Conservation (phyloP, 1,140 invertebrate species). For the Antheraea pernyi region DNA sequence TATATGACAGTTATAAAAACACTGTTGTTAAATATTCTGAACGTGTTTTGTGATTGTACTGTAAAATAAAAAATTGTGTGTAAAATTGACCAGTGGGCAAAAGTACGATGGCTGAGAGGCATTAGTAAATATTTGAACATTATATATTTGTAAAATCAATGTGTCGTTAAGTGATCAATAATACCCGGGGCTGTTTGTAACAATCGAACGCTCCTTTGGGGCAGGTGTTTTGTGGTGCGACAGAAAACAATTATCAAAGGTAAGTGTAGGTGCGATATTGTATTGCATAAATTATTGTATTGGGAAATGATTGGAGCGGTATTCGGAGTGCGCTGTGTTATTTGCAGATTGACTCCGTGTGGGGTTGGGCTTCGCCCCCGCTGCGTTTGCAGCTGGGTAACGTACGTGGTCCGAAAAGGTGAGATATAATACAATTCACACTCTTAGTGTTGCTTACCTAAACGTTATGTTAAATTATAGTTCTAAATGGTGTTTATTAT, state of each 20-base stretch:
- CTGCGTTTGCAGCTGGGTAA: slow-evolving; percentile 89
- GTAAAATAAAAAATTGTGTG: neutral
- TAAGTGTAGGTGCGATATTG: slow-evolving; percentile 47
- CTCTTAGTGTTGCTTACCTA: neutral
- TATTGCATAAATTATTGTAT: slow-evolving; percentile 65
- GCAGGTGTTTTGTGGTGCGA: slow-evolving; percentile 47
- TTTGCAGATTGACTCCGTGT: slow-evolving; percentile 91
- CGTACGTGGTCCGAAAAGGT: slow-evolving; percentile 81
- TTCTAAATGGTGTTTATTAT: neutral
- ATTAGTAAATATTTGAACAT: slow-evolving; percentile 64
- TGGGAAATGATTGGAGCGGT: slow-evolving; percentile 32
- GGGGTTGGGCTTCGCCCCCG: slow-evolving; percentile 94
- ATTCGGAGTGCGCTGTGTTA: slow-evolving; percentile 38
- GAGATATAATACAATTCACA: slow-evolving; percentile 22
- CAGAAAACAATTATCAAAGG: slow-evolving; percentile 66
- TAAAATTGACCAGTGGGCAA: slow-evolving; percentile 46
- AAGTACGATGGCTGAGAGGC: slow-evolving; percentile 21
- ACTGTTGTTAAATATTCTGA: neutral
- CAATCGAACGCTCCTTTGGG: slow-evolving; percentile 48
- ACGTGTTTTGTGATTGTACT: slow-evolving; percentile 2
- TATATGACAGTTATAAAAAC: neutral
- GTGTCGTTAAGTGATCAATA: slow-evolving; percentile 47
- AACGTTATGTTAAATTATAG: neutral
- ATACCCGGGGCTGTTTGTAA: slow-evolving; percentile 48
- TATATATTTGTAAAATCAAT: slow-evolving; percentile 63